Base-by-base conservation (phyloP, 2,888 invertebrate genomes). In the Cylindroiulus punctatus region DNA sequence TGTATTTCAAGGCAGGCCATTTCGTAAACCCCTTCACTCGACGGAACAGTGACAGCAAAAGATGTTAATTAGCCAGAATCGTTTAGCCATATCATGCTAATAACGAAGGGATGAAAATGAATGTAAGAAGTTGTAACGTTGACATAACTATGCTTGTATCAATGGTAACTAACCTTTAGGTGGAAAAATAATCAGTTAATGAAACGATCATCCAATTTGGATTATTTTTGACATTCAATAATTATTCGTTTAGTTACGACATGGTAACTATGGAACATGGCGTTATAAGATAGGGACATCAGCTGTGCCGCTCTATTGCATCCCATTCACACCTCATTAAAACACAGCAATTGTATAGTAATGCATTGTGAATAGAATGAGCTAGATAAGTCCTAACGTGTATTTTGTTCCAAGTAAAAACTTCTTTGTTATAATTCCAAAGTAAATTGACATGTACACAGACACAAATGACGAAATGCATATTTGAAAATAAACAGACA, bases 1-100 rank as follows among this genome's bases (percentile, higher is more conserved):
- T 76, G 76, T 76, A 76, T 76, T 76, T 76, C 76, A 76, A 76
- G 76, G 76, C 76, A 76, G 76, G 76, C 76, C 76, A 30, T 32
- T 76, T 30, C 30, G 76, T 76, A 76, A 76, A 76, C 76, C 76
- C 76, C 76, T 76, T 76, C 65, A 26, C 30, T 76, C 32, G 76
- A 76, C 17, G 30, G 76, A 76, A 32, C 30, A 76, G 76, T 76
- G 30, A 32, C 30, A 26, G 65, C 65, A 65, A 65, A 47, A 22
- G 65, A 22, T 65, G 65, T 76, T 32, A 76, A 30, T 76, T 76
- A 32, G 14, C 30, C 30, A 30, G 76, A 76, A 76, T 76, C 32
- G 17, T 17, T 76, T 76, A 76, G 76, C 30, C 30, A 26, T 76
- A 14, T 76, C 26, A 76, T 17, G 30, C 17, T 30, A 76, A n/a